A percentile compares a stretch with the other conserved stretches of the same genome.
Conservation (phyloP, 2,797 vertebrate genomes). For the Oophaga sylvatica region DNA sequence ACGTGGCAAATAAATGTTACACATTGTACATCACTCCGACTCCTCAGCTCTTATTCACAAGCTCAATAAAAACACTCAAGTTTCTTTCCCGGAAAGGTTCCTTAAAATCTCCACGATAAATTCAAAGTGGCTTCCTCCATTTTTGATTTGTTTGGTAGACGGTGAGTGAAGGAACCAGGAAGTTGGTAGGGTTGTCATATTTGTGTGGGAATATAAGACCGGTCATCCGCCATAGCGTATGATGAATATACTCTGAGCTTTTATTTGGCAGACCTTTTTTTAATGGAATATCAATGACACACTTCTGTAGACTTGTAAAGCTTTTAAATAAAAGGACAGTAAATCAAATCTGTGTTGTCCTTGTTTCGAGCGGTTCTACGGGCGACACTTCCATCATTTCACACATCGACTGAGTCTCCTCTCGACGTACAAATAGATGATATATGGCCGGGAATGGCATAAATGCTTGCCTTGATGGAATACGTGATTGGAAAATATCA, state of each 20-base stretch:
- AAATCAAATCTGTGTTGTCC: constrained; percentile 41
- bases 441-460: background rate
- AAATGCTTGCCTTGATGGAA: background rate
- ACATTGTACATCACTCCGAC: background rate
- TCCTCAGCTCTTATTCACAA: background rate
- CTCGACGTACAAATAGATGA: constrained; percentile 5
- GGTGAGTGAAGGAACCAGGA: background rate
- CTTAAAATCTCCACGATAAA: constrained; percentile 42
- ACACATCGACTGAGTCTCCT: constrained; percentile 4
- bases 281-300: constrained; percentile 40
- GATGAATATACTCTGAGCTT: constrained; percentile 34
- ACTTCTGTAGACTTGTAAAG: constrained; percentile 28
- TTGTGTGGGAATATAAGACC: background rate
- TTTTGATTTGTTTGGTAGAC: background rate
- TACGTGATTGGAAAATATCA: constrained; percentile 29
- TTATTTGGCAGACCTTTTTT: constrained; percentile 15
- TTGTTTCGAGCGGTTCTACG: constrained; percentile 27
- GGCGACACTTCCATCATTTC: constrained; percentile 31
- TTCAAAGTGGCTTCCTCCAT: constrained; percentile 20
- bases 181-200: background rate
- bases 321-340: constrained; percentile 36
- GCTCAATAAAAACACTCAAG: constrained; percentile 21
- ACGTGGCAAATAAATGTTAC: constrained; percentile 4
- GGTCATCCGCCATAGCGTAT: background rate
- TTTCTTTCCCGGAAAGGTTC: constrained; percentile 8